phyloP scores from a whole-genome alignment of 2,888 invertebrate species.

The Dasysyrphus albostriatus region DNA sequence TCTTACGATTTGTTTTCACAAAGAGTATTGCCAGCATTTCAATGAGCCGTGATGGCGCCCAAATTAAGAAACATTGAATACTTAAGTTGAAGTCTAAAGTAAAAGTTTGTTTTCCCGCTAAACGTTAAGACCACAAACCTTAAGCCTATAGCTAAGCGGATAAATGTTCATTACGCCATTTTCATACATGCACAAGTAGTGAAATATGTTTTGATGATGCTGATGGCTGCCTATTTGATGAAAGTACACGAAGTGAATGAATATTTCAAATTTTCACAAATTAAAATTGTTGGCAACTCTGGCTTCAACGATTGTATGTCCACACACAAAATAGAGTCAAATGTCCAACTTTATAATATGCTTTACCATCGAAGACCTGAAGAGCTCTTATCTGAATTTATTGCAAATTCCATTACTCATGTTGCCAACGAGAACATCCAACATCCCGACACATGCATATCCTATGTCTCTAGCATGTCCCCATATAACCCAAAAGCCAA shows the following conservation, averaged over 20 bases:
- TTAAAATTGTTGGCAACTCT: background rate
- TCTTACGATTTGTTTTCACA: too few relatives aligned
- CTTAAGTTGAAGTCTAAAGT: too few relatives aligned
- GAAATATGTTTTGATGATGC: background rate
- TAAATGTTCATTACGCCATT: too few relatives aligned
- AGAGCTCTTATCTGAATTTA: conserved; percentile 74
- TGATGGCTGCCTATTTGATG: background rate
- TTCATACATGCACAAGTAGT: background rate
- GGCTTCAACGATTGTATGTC: conserved; percentile 2
- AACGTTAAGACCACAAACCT: too few relatives aligned
- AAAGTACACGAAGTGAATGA: background rate
- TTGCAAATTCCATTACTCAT: conserved; percentile 75
- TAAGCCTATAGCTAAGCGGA: too few relatives aligned
- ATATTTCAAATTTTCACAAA: background rate
- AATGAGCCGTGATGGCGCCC: too few relatives aligned
- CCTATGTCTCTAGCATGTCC: conserved; percentile 45
- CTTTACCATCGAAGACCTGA: conserved; percentile 52
- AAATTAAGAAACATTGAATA: too few relatives aligned
- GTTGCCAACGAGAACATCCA: conserved; percentile 75
- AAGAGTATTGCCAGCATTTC: too few relatives aligned
- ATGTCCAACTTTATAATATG: conserved; percentile 50
- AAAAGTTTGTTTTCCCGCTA: too few relatives aligned
- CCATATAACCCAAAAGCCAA: conserved; percentile 73
- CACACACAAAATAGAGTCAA: conserved; percentile 25
- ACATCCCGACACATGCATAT: conserved; percentile 68